A percentile compares a stretch with the other conserved stretches of the same genome.
Evolutionary conservation across 1,140 invertebrate genomes (phyloP).

Genomic region (Augochlora pura): DNA sequence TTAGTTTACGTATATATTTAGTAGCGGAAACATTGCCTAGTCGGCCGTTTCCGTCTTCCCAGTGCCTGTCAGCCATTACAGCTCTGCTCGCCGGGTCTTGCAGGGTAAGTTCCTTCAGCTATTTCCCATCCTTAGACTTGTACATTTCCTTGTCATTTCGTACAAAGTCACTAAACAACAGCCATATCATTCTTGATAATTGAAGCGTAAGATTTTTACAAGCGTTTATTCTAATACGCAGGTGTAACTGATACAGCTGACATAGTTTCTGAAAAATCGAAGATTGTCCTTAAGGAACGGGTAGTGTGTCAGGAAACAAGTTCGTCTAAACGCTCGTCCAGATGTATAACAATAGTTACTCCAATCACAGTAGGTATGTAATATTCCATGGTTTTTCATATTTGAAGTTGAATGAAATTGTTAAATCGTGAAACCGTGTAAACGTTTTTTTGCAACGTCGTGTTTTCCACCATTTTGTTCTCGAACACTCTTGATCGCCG

Average conservation of each 20-base stretch:
- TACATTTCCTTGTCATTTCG: constrained; percentile 56
- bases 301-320: constrained; percentile 16
- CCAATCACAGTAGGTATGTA: constrained; percentile 75
- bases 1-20: constrained; percentile 6
- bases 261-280: constrained; percentile 58
- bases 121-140: background rate
- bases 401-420: background rate
- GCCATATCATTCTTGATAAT: background rate
- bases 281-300: constrained; percentile 47
- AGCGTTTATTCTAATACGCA: constrained; percentile 10
- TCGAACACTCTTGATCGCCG: background rate
- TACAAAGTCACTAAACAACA: background rate
- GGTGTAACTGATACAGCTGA: constrained; percentile 47
- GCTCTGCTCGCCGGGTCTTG: constrained; percentile 75
- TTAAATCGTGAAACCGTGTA: background rate
- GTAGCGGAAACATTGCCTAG: constrained; percentile 66
- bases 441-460: constrained; percentile 19
- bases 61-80: constrained; percentile 77
- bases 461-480: constrained; percentile 52
- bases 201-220: background rate
- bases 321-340: constrained; percentile 43
- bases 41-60: constrained; percentile 76
- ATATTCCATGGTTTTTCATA: background rate
- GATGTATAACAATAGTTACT: constrained; percentile 76
- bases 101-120: constrained; percentile 45